Percentiles rank a stretch among this genome's conserved stretches.
These are phyloP conservation scores for Dicrostonyx torquatus DNA, from an alignment of 2,797 vertebrate genomes.

Conservation along the genomic window DNA sequence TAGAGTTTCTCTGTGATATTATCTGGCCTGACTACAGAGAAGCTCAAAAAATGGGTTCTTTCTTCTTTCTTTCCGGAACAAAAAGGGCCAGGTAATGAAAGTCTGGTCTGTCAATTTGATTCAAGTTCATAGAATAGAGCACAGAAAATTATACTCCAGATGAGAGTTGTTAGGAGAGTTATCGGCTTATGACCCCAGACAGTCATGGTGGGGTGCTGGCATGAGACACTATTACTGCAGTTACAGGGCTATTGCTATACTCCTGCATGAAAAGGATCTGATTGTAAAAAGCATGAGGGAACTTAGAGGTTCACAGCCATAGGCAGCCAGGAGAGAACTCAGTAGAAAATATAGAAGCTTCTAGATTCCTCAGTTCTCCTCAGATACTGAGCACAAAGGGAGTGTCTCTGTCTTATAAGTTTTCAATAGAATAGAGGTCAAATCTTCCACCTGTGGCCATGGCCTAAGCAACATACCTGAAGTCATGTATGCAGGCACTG, in stretches of 20 bases:
- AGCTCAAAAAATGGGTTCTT: slow-evolving; percentile 73
- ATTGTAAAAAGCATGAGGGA: neutral
- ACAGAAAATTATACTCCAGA: too few species aligned
- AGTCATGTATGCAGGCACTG: neutral
- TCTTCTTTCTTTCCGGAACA: neutral
- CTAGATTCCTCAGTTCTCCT: neutral
- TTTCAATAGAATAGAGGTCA: neutral
- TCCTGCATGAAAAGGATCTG: neutral
- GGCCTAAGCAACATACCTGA: too few species aligned
- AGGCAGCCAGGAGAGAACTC: too few species aligned
- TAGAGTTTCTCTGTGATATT: slow-evolving; percentile 60
- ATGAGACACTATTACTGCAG: neutral
- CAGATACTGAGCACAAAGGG: neutral
- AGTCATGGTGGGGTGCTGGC: too few species aligned
- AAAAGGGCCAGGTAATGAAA: neutral
- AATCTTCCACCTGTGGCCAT: neutral
- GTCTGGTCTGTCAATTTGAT: too few species aligned
- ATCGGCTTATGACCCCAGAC: neutral
- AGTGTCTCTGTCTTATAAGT: neutral
- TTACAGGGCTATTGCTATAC: neutral
- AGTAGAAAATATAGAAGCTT: neutral
- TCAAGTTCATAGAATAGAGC: neutral
- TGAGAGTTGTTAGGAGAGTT: neutral
- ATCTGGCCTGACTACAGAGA: slow-evolving; percentile 66
- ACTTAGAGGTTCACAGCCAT: neutral